Percentiles rank a stretch among this genome's conserved stretches.
phyloP scores from a whole-genome alignment of 2,797 vertebrate genomes.

The Tadarida brasiliensis region DNA sequence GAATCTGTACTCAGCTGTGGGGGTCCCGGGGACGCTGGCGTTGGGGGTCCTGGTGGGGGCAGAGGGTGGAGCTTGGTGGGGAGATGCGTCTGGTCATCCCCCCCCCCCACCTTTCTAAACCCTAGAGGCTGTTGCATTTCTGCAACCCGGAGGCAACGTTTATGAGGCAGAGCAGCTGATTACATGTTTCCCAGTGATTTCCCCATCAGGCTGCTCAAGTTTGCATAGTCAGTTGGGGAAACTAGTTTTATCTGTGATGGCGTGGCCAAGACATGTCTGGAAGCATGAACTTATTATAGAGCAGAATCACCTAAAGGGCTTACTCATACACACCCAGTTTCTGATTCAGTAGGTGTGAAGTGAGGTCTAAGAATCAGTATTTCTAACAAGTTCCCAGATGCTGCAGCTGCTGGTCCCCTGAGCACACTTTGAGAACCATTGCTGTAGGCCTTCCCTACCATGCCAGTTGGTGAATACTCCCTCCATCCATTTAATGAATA shows the following conservation, averaged over 20 bases:
- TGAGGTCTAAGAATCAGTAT: no score
- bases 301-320: not conserved
- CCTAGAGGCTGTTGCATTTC: not conserved
- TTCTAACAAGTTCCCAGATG: no score
- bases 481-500: not conserved
- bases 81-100: not conserved
- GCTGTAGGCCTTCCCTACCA: not conserved
- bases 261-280: not conserved
- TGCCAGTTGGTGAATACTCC: not conserved
- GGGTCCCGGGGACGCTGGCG: not conserved
- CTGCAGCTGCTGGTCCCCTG: no score
- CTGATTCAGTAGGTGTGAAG: not conserved
- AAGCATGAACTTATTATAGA: not conserved
- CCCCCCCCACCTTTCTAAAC: not conserved
- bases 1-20: not conserved
- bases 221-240: not conserved
- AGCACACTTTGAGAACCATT: not conserved
- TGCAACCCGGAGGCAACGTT: not conserved
- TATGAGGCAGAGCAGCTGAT: not conserved
- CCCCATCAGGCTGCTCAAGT: not conserved
- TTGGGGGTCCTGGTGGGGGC: fast-evolving
- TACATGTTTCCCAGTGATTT: not conserved
- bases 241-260: not conserved
- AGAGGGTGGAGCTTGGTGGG: fast-evolving
- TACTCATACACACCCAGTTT: not conserved